Conservation (phyloP, 2,113 vertebrate species). For the Hemichromis elongatus region DNA sequence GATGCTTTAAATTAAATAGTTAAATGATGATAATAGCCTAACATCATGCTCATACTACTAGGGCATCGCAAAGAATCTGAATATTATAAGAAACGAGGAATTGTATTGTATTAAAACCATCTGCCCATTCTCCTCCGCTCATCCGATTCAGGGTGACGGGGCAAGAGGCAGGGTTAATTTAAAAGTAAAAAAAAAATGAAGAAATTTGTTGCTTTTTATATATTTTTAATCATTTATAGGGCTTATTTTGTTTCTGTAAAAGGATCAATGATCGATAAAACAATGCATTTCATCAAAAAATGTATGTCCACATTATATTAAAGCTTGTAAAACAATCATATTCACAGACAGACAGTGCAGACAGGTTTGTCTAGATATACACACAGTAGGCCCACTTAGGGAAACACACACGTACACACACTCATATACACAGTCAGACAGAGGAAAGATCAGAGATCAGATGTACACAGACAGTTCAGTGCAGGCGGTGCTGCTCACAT, state of each 20-base stretch:
- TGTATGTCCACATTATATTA: background rate
- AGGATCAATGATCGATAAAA: background rate
- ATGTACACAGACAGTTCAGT: conserved; percentile 42
- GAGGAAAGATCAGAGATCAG: conserved; percentile 53
- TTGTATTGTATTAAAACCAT: background rate
- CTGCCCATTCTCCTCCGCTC: background rate
- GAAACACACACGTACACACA: background rate
- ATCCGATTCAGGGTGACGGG: background rate
- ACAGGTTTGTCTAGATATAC: conserved; percentile 4
- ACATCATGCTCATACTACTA: background rate
- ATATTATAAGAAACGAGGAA: background rate
- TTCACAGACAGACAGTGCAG: background rate
- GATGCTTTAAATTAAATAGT: background rate
- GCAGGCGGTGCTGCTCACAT: conserved; percentile 56
- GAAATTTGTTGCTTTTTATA: background rate
- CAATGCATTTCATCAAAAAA: background rate
- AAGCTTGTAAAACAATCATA: background rate
- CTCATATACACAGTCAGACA: conserved; percentile 20
- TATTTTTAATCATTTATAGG: background rate
- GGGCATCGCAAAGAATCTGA: background rate
- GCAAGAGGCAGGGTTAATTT: background rate
- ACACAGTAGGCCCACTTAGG: background rate
- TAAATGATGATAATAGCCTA: background rate
- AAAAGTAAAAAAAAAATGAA: background rate
- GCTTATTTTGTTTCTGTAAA: background rate